These are phyloP conservation scores for Pristionchus mayeri DNA, from an alignment of 2,888 invertebrate genomes.

Conservation along the genomic window DNA sequence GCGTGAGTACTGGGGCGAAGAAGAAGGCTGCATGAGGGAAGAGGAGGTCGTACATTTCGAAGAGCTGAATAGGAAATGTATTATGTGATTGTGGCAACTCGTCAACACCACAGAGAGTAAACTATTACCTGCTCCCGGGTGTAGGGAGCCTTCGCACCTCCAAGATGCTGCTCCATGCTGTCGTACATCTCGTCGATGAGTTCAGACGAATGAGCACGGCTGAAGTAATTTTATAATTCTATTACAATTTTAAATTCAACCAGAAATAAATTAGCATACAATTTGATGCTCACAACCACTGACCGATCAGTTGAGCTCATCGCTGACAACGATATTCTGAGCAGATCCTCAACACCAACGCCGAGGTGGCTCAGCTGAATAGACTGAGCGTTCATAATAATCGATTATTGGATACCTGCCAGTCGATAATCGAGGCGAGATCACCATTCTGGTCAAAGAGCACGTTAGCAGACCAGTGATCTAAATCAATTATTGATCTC, in stretches of 20 bases:
- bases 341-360: slow-evolving; percentile 24
- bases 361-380: slow-evolving; percentile 26
- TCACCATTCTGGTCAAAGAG: slow-evolving; percentile 28
- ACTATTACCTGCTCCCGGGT: background rate
- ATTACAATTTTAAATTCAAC: no score
- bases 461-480: slow-evolving; percentile 42
- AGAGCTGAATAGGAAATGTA: background rate
- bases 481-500: background rate
- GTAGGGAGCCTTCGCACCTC: background rate
- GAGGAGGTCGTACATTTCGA: background rate
- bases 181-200: slow-evolving; percentile 23
- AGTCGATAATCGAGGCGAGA: slow-evolving; percentile 25
- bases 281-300: no score
- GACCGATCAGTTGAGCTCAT: background rate
- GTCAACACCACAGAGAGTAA: no score
- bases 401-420: slow-evolving; percentile 30
- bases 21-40: slow-evolving; percentile 44
- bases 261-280: no score
- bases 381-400: background rate
- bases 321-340: background rate
- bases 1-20: slow-evolving; percentile 30
- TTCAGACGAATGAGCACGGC: background rate
- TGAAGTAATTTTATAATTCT: no score
- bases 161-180: slow-evolving; percentile 16
- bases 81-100: no score